Evolutionary conservation across 1,140 invertebrate species (phyloP), one percentile per base, ranked within the genome.

Genomic region (Tenebrio molitor): DNA sequence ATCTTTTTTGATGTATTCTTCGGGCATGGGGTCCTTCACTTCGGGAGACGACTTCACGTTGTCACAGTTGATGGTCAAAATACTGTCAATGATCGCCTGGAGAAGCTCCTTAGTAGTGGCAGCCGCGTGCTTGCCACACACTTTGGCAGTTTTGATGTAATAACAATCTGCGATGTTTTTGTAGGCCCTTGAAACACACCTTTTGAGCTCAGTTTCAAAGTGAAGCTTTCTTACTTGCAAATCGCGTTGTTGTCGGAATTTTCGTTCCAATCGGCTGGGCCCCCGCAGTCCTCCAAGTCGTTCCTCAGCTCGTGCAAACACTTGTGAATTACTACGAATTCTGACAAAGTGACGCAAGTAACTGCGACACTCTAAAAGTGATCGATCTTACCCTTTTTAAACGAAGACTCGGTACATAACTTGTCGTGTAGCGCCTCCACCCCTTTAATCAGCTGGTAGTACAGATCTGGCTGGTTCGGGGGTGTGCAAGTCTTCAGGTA

Each of bases 1-100:
- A 16, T 53, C 23, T 65, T 66, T 62, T n/a, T 70, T 69, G 8
- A 75, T 71, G 73, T 78, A 78, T 53, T 74, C 74, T 8, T 75
- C 77, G 7, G 77, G 74, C 77, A 78, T 78, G 2, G 76, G 46
- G 62, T 78, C 71, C 58, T 69, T 72, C 3, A 78, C 72, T 10
- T 44, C 36, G 2, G 77, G 77, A 36, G 68, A 25, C 10, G 62
- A 19, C n/a, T 66, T 41, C 2, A 73, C 50, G 34, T 65, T 42
- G 17, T 65, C 36, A 67, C 86, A 92, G 74, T 82, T 78, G 53
- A 77, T 73, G 17, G 71, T 69, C 2, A 82, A 71, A 4, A 80
- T 72, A 41, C 71, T 72, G 74, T 82, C 75, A 7, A 84, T 81
- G 2, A 83, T 75, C 17, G 73, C 64, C 16, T 67, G 25, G 7